Conservation (phyloP, 2,797 vertebrate genomes). For the Diceros bicornis region DNA sequence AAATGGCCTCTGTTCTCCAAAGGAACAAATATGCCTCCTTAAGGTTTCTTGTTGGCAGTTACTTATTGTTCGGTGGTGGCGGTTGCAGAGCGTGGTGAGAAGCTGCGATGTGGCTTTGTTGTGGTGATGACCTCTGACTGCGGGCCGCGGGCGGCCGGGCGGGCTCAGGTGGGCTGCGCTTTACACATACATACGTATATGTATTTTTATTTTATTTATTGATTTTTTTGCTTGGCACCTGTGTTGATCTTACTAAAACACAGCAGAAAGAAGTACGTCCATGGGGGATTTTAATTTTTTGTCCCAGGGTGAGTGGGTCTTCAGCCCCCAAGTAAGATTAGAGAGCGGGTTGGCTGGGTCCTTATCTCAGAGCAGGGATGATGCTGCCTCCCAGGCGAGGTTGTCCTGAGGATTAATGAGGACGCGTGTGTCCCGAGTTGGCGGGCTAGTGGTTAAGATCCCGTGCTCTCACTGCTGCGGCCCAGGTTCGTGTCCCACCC, state of each 20-base stretch:
- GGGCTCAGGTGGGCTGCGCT: fast-evolving
- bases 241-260: neutral
- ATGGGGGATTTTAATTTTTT: fast-evolving
- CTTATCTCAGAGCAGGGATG: fast-evolving
- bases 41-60: conserved; percentile 51
- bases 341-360: neutral
- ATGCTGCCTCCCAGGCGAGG: neutral
- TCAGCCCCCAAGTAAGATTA: neutral
- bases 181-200: neutral
- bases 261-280: neutral
- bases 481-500: too few relatives aligned
- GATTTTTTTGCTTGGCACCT: neutral
- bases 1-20: conserved; percentile 1
- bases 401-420: fast-evolving
- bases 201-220: neutral
- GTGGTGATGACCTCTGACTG: conserved; percentile 71
- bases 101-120: conserved; percentile 89
- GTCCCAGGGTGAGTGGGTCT: neutral
- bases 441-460: too few relatives aligned
- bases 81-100: conserved; percentile 88
- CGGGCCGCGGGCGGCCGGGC: too few relatives aligned
- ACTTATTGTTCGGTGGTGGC: conserved; percentile 88
- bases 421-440: too few relatives aligned
- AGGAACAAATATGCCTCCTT: neutral
- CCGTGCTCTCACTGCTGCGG: too few relatives aligned